Base-by-base conservation (phyloP, 2,888 invertebrate species). In the Chaitophorus viminalis region DNA sequence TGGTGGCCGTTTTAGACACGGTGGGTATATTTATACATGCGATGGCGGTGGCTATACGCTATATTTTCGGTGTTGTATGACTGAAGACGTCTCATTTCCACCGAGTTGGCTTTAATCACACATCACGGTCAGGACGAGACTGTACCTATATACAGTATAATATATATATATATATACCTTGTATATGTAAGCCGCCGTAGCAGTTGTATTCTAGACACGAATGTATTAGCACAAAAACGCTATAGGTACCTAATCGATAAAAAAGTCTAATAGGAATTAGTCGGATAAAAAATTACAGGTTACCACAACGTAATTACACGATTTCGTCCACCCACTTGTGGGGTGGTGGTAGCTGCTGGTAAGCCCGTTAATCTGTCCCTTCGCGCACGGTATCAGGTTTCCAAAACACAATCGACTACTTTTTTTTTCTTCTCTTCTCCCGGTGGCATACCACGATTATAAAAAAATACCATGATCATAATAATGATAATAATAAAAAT, bases 221-320 rank as follows among this genome's bases (percentile, higher is more conserved):
- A 52, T 70, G 82, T 72, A 82, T 82, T 82, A 72, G 72, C 82
- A 82, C 72, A 72, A 52, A 33, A 70, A 72, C 52, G 31, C 52
- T 21, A 39, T 82, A 82, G 83, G 83, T 75, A 83, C 31, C 36
- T 75, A 84, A 84, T 84, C 83, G 83, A 84, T 76, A 76, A 75
- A 84, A 75, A 60, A 33, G 72, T 72, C 82, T 72, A 52, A 72
- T 82, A 82, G 18, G 36, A 72, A 74, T 74, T 39, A 36, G 36
- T 77, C 70, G 31, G 70, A 70, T 29, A 77, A 86, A 72, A 86
- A 86, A 86, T 86, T 86, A 86, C 72, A 86, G 86, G 78, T 86
- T 86, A 79, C 86, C 72, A 72, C 78, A n/a, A 31, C 78, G 79
- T 86, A 60, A 79, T 79, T 79, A 72, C 72, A 72, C 60, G 83